Evolutionary conservation across 92 coral and sea anemone genomes (phyloP).

Genomic region (Epizoanthus illoricatus): DNA sequence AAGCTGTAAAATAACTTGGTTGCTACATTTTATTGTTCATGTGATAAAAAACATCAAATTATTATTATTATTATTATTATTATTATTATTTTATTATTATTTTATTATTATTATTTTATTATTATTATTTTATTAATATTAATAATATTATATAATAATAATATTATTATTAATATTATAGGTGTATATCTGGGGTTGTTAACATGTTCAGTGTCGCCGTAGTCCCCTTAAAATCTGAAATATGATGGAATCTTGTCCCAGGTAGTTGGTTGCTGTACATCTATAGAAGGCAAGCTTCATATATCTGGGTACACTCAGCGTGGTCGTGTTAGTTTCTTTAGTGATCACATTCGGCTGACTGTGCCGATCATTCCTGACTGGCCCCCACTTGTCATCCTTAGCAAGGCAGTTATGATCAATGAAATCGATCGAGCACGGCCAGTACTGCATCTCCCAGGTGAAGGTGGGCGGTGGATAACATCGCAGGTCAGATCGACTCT

Average conservation of each 20-base stretch:
- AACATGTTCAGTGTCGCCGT: too few species aligned
- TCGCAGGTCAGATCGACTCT: slow-evolving; percentile 5
- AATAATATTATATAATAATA: too few species aligned
- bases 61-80: too few species aligned
- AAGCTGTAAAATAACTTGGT: too few species aligned
- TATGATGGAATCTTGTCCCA: slow-evolving; percentile 11
- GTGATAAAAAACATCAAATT: too few species aligned
- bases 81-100: too few species aligned
- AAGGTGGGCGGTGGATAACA: slow-evolving; percentile 7
- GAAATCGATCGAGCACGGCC: not conserved
- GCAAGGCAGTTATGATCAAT: not conserved
- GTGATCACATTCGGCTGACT: not conserved
- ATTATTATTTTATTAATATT: too few species aligned
- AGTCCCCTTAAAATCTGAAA: not conserved
- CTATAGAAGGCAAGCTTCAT: slow-evolving; percentile 1
- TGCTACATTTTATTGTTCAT: too few species aligned
- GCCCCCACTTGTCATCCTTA: not conserved
- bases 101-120: too few species aligned
- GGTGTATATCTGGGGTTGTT: too few species aligned
- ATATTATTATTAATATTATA: too few species aligned
- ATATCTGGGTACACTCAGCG: not conserved
- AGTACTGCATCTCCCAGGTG: slow-evolving; percentile 27
- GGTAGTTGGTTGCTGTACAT: slow-evolving; percentile 16
- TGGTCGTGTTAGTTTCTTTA: not conserved
- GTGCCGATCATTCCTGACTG: not conserved